These are phyloP conservation scores for Sturnira hondurensis DNA, from an alignment of 2,113 vertebrate genomes.

Conservation along the genomic window DNA sequence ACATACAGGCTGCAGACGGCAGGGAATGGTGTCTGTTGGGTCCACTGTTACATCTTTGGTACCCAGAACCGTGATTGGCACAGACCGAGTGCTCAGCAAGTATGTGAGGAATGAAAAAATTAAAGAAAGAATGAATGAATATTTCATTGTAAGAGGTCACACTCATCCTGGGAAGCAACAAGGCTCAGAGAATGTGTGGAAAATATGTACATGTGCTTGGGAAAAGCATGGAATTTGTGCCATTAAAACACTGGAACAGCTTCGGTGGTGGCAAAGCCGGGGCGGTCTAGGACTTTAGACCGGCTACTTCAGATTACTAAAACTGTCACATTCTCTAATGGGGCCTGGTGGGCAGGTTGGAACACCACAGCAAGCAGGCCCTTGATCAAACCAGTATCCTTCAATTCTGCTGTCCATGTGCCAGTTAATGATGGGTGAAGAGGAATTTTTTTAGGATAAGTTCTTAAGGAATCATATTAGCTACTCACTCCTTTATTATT, in stretches of 20 bases:
- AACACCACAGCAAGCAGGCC: background rate
- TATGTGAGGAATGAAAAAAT: background rate
- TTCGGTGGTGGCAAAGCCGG: background rate
- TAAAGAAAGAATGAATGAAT: no score
- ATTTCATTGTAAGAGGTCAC: background rate
- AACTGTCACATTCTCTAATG: background rate
- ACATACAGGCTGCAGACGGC: background rate
- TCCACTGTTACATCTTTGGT: background rate
- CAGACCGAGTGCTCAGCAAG: background rate
- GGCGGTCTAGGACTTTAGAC: background rate
- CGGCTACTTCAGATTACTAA: background rate
- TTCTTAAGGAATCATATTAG: background rate
- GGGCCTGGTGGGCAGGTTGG: background rate
- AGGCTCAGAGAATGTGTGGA: background rate
- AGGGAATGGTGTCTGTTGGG: background rate
- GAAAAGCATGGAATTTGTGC: background rate
- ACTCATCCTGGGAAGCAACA: background rate
- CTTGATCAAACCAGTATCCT: background rate
- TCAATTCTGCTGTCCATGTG: background rate
- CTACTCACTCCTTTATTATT: background rate
- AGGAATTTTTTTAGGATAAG: background rate
- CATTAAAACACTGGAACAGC: background rate
- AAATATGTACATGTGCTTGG: background rate
- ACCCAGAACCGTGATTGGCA: background rate
- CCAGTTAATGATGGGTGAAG: background rate